A percentile compares a stretch with the other conserved stretches of the same genome.
phyloP scores from a whole-genome alignment of 2,113 vertebrate species.

The Galeopterus variegatus region DNA sequence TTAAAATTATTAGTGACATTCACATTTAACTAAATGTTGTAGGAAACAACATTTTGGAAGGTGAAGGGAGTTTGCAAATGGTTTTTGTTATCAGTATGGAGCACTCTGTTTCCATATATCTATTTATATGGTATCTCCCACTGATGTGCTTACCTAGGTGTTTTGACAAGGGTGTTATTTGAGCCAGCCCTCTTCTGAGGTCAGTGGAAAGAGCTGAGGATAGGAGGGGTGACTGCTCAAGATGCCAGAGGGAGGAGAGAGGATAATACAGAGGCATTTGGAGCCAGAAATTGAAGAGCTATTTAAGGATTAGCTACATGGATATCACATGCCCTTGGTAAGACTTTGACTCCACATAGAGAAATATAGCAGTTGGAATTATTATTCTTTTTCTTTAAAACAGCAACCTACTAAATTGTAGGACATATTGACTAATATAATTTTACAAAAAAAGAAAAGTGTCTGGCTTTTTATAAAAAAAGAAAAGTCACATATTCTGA shows the following conservation, averaged over 20 bases:
- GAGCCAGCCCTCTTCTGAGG: conserved; percentile 72
- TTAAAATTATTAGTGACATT: conserved; percentile 27
- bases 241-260: conserved; percentile 70
- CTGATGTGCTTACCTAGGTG: conserved; percentile 67
- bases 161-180: conserved; percentile 78
- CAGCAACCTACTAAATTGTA: background rate
- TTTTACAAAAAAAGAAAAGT: background rate
- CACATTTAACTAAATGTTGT: background rate
- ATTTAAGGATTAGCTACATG: conserved; percentile 66
- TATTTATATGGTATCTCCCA: conserved; percentile 67
- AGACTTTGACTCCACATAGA: conserved; percentile 46
- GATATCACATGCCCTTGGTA: conserved; percentile 52
- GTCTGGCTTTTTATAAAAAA: no score
- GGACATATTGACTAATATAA: background rate
- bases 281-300: conserved; percentile 57
- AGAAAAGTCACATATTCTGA: background rate
- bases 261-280: conserved; percentile 34
- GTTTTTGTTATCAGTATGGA: conserved; percentile 16
- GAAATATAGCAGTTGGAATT: background rate
- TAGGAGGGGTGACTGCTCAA: background rate
- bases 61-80: background rate
- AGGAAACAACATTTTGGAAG: conserved; percentile 39
- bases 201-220: conserved; percentile 65
- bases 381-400: conserved; percentile 42
- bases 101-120: conserved; percentile 57